Percentiles rank a stretch among this genome's conserved stretches.
These are phyloP conservation scores for Rhingia rostrata DNA, from an alignment of 2,888 invertebrate species.

Conservation along the genomic window DNA sequence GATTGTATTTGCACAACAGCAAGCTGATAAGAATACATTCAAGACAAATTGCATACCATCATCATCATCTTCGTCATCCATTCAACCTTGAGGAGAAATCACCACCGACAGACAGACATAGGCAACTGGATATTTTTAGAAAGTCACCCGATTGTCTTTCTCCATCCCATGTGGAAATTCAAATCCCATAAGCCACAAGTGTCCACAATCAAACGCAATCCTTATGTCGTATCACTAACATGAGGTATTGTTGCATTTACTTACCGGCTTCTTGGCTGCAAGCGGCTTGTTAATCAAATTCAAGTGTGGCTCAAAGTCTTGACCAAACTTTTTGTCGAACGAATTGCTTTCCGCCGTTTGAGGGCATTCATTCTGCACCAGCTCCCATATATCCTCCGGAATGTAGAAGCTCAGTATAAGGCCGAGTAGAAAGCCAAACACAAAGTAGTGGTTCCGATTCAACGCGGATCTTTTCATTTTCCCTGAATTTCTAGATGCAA, in stretches of 20 bases:
- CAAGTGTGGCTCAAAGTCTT: slow-evolving; percentile 83
- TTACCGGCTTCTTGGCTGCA: slow-evolving; percentile 83
- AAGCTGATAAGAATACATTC: slow-evolving; percentile 39
- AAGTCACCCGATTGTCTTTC: slow-evolving; percentile 1
- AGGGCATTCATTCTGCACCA: slow-evolving; percentile 82
- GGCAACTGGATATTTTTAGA: slow-evolving; percentile 23
- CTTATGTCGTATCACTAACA: neutral
- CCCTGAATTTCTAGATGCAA: slow-evolving; percentile 11
- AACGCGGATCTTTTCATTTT: slow-evolving; percentile 81
- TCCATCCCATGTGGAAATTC: neutral
- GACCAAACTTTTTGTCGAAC: slow-evolving; percentile 82
- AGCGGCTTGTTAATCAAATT: slow-evolving; percentile 83
- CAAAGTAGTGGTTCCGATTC: slow-evolving; percentile 82
- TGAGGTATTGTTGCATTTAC: slow-evolving; percentile 62
- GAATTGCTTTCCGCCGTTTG: slow-evolving; percentile 81
- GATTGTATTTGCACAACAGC: slow-evolving; percentile 9
- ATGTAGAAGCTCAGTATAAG: slow-evolving; percentile 81
- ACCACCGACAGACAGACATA: neutral
- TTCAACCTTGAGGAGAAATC: slow-evolving; percentile 15
- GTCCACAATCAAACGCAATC: slow-evolving; percentile 29
- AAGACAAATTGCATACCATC: neutral
- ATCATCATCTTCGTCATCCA: neutral
- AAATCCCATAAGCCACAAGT: slow-evolving; percentile 13
- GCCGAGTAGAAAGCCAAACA: slow-evolving; percentile 81
- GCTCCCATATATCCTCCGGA: slow-evolving; percentile 82